A percentile compares a stretch with the other conserved stretches of the same genome.
phyloP scores from a whole-genome alignment of 2,797 vertebrate genomes.

The Poeciliopsis gracilis region DNA sequence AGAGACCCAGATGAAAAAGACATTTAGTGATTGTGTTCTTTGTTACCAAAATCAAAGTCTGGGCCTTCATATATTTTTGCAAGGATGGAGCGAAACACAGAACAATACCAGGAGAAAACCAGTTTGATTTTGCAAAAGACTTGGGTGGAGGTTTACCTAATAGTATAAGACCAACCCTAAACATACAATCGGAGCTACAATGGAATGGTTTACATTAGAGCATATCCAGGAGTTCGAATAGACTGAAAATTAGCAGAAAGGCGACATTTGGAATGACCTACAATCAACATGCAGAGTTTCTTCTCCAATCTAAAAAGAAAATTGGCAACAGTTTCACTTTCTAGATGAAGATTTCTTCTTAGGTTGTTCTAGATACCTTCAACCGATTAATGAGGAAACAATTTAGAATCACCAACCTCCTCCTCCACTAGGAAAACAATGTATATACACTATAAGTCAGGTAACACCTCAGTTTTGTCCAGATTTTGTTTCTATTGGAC shows the following conservation, averaged over 20 bases:
- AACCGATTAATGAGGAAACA: neutral
- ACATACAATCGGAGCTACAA: neutral
- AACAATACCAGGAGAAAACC: neutral
- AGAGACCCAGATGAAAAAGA: neutral
- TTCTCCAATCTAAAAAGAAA: too few species aligned
- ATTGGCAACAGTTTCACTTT: neutral
- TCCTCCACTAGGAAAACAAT: neutral
- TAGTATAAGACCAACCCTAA: neutral
- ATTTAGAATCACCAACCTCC: too few species aligned
- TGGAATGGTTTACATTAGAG: neutral
- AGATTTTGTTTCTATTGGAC: neutral
- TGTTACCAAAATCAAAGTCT: neutral
- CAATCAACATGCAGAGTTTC: too few species aligned
- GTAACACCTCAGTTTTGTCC: neutral
- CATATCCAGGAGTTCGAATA: neutral
- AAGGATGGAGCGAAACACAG: too few species aligned
- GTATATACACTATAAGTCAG: conserved; percentile 2
- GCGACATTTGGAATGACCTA: too few species aligned
- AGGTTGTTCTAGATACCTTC: neutral
- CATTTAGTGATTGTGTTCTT: neutral
- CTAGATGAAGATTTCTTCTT: neutral
- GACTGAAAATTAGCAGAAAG: neutral
- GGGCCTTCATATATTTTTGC: neutral
- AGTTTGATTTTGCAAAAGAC: neutral
- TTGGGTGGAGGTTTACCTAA: neutral